Conservation (phyloP, 2,113 vertebrate genomes). For the Hiodon alosoides region DNA sequence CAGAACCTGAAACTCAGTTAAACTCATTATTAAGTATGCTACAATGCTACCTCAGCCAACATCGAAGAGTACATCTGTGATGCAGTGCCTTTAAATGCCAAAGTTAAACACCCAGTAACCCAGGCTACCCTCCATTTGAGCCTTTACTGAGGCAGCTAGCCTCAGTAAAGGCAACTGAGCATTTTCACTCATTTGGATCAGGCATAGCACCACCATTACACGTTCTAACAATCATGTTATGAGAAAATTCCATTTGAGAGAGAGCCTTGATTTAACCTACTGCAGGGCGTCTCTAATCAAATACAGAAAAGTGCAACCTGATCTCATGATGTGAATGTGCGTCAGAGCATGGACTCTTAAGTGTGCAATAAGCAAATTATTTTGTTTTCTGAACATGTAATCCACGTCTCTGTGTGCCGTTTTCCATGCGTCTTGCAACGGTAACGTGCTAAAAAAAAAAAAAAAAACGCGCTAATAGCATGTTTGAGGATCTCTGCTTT, state of each 20-base stretch:
- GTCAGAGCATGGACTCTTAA: no score
- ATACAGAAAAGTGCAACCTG: conserved; percentile 34
- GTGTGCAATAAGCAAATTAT: no score
- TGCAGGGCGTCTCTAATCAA: conserved; percentile 57
- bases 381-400: no score
- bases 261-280: conserved; percentile 37
- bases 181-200: conserved; percentile 15
- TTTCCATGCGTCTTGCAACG: no score
- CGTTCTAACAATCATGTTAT: conserved; percentile 21
- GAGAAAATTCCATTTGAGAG: conserved; percentile 31
- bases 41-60: neutral
- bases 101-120: neutral
- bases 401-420: no score
- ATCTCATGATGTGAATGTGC: no score
- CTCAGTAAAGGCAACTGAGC: neutral
- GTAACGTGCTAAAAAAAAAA: no score
- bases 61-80: neutral
- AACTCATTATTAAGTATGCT: neutral
- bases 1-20: neutral
- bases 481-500: no score
- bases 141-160: neutral
- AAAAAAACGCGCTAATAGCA: no score
- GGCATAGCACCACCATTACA: neutral
- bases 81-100: neutral
- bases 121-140: conserved; percentile 8